Conservation (phyloP, 1,140 invertebrate species). For the Macrotrachela quadricornifera region DNA sequence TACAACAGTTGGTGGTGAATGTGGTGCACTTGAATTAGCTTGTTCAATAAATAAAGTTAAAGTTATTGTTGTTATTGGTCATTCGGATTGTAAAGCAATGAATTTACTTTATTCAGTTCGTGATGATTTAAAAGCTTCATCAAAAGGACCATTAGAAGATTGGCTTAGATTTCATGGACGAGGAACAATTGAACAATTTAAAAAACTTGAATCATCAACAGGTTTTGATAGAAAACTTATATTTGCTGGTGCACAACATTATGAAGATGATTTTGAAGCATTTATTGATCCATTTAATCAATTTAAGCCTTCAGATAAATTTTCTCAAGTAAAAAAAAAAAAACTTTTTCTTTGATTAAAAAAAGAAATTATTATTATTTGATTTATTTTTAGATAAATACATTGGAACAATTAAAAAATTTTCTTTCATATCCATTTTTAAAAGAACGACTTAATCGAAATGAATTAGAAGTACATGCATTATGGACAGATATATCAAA, state of each 20-base stretch:
- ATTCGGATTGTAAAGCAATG: constrained; percentile 66
- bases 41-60: constrained; percentile 75
- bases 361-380: constrained; percentile 1
- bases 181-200: constrained; percentile 56
- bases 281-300: constrained; percentile 79
- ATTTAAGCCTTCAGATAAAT: constrained; percentile 65
- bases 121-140: neutral
- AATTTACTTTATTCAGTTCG: constrained; percentile 5
- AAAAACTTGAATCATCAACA: constrained; percentile 37
- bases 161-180: constrained; percentile 71
- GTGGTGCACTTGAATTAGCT: constrained; percentile 72
- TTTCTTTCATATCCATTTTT: constrained; percentile 79
- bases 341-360: neutral
- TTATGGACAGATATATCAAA: constrained; percentile 94
- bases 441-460: constrained; percentile 51
- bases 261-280: constrained; percentile 43
- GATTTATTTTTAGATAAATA: constrained; percentile 49
- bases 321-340: constrained; percentile 62
- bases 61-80: constrained; percentile 81
- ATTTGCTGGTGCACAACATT: too few species aligned
- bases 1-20: constrained; percentile 48
- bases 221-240: too few species aligned
- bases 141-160: constrained; percentile 45
- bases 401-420: constrained; percentile 75
- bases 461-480: constrained; percentile 67